Conservation (phyloP, 1,140 invertebrate genomes). For the Drosophila equinoxialis region DNA sequence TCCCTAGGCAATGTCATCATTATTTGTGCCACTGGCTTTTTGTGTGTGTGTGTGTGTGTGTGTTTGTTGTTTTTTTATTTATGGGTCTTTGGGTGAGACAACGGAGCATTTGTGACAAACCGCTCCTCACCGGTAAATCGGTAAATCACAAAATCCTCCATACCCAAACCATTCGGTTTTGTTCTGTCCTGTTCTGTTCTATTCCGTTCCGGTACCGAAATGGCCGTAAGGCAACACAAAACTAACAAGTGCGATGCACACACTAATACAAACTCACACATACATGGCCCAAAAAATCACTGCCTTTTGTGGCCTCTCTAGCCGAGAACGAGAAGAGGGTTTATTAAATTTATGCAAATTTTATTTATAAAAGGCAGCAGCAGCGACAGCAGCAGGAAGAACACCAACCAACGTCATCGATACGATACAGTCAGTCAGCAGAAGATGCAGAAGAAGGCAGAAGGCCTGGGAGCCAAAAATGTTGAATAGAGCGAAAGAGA, state of each 20-base stretch:
- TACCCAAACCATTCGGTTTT: neutral
- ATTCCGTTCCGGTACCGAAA: conserved; percentile 25
- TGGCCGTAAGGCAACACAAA: conserved; percentile 22
- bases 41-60: neutral
- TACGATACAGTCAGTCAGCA: conserved; percentile 45
- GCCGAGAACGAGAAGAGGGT: conserved; percentile 60
- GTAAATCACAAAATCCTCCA: conserved; percentile 77
- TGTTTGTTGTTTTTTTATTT: conserved; percentile 57
- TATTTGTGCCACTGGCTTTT: conserved; percentile 72
- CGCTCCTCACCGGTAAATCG: conserved; percentile 80
- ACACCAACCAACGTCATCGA: conserved; percentile 30
- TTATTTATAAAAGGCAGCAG: conserved; percentile 76
- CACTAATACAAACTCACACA: neutral
- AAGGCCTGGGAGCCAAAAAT: conserved; percentile 12
- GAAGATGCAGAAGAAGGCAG: neutral
- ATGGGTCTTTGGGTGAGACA: conserved; percentile 79
- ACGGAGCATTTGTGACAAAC: conserved; percentile 73
- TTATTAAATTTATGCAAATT: conserved; percentile 82
- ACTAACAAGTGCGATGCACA: conserved; percentile 53
- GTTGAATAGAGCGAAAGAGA: neutral
- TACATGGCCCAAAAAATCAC: conserved; percentile 28
- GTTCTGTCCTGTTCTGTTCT: too few relatives aligned
- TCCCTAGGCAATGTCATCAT: conserved; percentile 64
- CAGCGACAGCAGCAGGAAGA: neutral
- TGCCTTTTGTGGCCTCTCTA: conserved; percentile 59